phyloP scores from a whole-genome alignment of 2,888 invertebrate species.

The Dermolepida albohirtum region DNA sequence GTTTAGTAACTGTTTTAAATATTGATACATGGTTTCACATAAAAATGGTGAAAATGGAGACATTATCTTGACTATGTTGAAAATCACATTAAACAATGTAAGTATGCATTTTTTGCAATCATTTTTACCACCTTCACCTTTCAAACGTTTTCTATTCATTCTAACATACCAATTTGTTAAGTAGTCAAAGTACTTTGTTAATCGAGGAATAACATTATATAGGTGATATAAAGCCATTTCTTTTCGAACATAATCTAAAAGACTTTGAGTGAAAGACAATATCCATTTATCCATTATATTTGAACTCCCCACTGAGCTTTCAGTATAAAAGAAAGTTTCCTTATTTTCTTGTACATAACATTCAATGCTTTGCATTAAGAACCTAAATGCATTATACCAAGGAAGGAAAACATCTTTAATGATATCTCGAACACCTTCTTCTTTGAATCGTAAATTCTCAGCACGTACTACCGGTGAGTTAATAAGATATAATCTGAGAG shows the following conservation, averaged over 20 bases:
- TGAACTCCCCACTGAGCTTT: slow-evolving; percentile 55
- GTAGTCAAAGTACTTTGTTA: slow-evolving; percentile 97
- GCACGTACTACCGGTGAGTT: slow-evolving; percentile 98
- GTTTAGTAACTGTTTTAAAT: slow-evolving; percentile 76
- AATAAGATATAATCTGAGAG: slow-evolving; percentile 93
- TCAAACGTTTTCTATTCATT: slow-evolving; percentile 94
- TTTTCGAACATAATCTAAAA: slow-evolving; percentile 86
- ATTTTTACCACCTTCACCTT: slow-evolving; percentile 85
- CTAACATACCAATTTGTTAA: slow-evolving; percentile 99
- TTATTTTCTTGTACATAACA: slow-evolving; percentile 76
- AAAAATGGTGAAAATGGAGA: slow-evolving; percentile 98
- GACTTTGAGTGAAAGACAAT: slow-evolving; percentile 93
- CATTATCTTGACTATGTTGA: slow-evolving; percentile 92
- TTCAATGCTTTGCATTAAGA: slow-evolving; percentile 93
- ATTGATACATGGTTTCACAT: slow-evolving; percentile 95
- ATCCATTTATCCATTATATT: slow-evolving; percentile 99
- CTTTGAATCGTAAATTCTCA: slow-evolving; percentile 95
- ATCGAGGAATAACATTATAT: slow-evolving; percentile 93
- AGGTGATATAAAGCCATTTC: slow-evolving; percentile 96
- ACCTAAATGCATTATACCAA: slow-evolving; percentile 95
- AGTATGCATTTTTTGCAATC: slow-evolving; percentile 89
- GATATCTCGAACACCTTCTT: slow-evolving; percentile 95
- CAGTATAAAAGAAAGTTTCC: slow-evolving; percentile 61
- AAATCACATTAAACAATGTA: slow-evolving; percentile 89
- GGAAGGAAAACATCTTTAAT: slow-evolving; percentile 98